Evolutionary conservation across 2,797 vertebrate genomes (phyloP), one percentile per base, ranked within the genome.

Genomic region (Petrocephalus sullivani): DNA sequence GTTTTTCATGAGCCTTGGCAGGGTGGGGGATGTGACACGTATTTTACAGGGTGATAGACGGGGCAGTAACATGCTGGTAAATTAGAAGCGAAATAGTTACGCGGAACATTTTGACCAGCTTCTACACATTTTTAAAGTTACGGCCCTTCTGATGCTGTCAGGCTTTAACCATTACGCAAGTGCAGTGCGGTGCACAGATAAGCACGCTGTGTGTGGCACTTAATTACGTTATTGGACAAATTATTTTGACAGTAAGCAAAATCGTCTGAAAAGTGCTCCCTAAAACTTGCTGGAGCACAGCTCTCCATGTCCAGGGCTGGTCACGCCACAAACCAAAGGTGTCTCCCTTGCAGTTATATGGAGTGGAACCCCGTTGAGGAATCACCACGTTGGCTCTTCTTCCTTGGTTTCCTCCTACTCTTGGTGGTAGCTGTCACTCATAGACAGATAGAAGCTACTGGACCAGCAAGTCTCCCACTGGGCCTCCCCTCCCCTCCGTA

Each of bases 221-320:
- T 12, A 61, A 60, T 9, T 87, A 49, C 71, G 60, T 85, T 84
- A 88, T 49, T 86, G 78, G 54, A 53, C n/a, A 12, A 84, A 84
- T 84, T 6, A 51, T 51, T 54, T 51, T 54, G 49, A 33, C 10
- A 75, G 49, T n/a, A 23, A 83, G 49, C 21, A 23, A 21, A 21
- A 23, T 53, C 49, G 23, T n/a, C 78, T 64, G 56, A 61, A 88
- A 58, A 16, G 41, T 23, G 33, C n/a, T 23, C 37, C 21, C 19
- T 16, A n/a, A 41, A n/a, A 81, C 75, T 46, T 81, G n/a, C 6
- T n/a, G 75, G 19, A 46, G 7, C 41, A 4, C 19, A 10, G 64
- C 5, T 41, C 21, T 46, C 87, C 23, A 37, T 37, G 14, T 54
- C 12, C 81, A 23, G n/a, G 46, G 10, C 81, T 54, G 46, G 81